A percentile compares a stretch with the other conserved stretches of the same genome.
Evolutionary conservation across 2,888 invertebrate species (phyloP).

Genomic region (Phlogophora meticulosa): DNA sequence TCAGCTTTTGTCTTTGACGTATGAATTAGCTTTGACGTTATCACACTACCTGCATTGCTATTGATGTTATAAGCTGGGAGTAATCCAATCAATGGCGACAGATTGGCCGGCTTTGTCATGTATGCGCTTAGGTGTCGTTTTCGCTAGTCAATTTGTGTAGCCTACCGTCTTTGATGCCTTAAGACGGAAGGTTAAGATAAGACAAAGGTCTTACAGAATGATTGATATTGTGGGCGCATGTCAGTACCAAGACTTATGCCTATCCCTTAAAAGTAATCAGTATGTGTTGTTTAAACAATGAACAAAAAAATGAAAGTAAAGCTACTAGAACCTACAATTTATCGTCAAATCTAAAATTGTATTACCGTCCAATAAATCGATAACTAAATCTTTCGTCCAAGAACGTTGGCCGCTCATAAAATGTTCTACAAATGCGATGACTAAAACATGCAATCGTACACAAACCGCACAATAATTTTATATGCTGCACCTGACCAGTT

Average conservation of each 20-base stretch:
- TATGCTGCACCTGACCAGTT: slow-evolving; percentile 35
- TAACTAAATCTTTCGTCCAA: background rate
- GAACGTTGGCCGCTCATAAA: background rate
- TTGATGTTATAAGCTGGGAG: background rate
- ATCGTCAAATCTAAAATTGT: background rate
- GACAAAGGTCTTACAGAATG: background rate
- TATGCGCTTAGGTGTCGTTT: background rate
- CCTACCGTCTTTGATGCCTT: too few relatives aligned
- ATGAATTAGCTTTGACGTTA: slow-evolving; percentile 1
- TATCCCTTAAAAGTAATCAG: background rate
- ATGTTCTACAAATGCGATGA: background rate
- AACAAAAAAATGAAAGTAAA: too few relatives aligned
- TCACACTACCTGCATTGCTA: background rate
- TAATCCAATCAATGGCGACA: background rate
- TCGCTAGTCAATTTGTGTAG: background rate
- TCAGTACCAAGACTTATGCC: background rate
- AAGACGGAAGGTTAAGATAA: too few relatives aligned
- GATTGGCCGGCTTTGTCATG: background rate
- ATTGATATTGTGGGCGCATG: background rate
- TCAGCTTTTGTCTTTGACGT: background rate
- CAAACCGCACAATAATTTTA: slow-evolving; percentile 19
- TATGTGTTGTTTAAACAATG: background rate
- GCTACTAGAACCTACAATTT: background rate
- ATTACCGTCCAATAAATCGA: background rate
- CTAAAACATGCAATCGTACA: slow-evolving; percentile 3